Conservation (phyloP, 64 coral and sea anemone genomes). For the Pocillopora damicornis region DNA sequence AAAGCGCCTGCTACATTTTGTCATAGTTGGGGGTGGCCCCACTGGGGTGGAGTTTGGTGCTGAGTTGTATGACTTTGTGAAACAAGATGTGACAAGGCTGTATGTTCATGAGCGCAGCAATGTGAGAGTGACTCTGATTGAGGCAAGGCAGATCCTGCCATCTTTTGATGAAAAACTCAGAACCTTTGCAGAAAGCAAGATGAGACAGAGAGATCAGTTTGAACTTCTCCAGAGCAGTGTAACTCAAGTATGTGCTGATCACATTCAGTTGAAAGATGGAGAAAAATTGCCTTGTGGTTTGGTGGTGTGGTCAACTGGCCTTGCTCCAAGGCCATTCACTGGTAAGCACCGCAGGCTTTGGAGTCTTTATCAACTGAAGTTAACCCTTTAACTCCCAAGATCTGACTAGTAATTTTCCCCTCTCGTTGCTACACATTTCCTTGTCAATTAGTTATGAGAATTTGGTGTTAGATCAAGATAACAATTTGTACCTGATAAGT, state of each 20-base stretch:
- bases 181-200: constrained; percentile 94
- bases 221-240: constrained; percentile 89
- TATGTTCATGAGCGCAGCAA: constrained; percentile 83
- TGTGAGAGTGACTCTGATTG: constrained; percentile 87
- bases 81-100: constrained; percentile 83
- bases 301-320: constrained; percentile 97
- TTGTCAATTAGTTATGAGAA: too few relatives aligned
- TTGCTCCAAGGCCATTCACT: constrained; percentile 89
- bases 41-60: constrained; percentile 98
- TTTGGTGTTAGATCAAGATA: too few relatives aligned
- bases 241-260: constrained; percentile 63
- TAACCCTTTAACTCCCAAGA: too few relatives aligned
- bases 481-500: too few relatives aligned
- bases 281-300: constrained; percentile 73
- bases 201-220: constrained; percentile 86
- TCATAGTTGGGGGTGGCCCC: constrained; percentile 93
- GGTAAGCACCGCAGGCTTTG: constrained; percentile 31
- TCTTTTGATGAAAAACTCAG: constrained; percentile 93
- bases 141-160: constrained; percentile 85
- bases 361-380: too few relatives aligned
- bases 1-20: constrained; percentile 90
- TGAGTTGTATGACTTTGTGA: constrained; percentile 96
- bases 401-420: too few relatives aligned
- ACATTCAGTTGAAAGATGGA: constrained; percentile 84
- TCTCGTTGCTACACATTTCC: too few relatives aligned